Evolutionary conservation across 1,140 invertebrate genomes (phyloP), one percentile per base, ranked within the genome.

Genomic region (Lethrus apterus): DNA sequence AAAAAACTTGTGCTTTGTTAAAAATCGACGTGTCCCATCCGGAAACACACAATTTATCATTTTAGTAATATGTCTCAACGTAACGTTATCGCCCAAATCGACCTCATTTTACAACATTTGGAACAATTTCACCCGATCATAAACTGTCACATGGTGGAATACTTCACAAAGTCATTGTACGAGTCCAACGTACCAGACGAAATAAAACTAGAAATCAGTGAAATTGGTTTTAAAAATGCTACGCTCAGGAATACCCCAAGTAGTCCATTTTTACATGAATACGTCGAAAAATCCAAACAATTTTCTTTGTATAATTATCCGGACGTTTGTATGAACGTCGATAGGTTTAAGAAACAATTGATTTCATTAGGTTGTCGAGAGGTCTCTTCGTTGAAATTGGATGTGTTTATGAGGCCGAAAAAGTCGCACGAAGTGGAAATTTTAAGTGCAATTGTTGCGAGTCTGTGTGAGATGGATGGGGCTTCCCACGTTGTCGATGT

Each of bases 61-160:
- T 75, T 68, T 76, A 60, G 65, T 38, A 23, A 42, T 11, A 48
- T 49, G 34, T 34, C 24, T 21, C 23, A 31, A 15, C 15, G 45
- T 21, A 42, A 44, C n/a, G 8, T 24, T 13, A 30, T 62, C 17
- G 32, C 59, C 29, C 64, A 77, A 24, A 69, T 86, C 47, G 68
- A 80, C 20, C 64, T 66, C 24, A 60, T 78, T 2, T 59, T 77
- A 8, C 52, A 54, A 13, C 83, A 78, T 62, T 59, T 88, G 7
- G 62, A 73, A 34, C 70, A 75, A 1, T 68, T 78, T 52, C 57
- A 80, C 47, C 66, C 74, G 2, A 67, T 89, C 31, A 74, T 78
- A 2, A 81, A 88, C 64, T 83, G 82, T 56, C 87, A 90, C 64
- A 80, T 88, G 70, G 84, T 87, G 2, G 80, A 87, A 55, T 89